Percentiles rank a stretch among this genome's conserved stretches.
phyloP scores from a whole-genome alignment of 1,140 invertebrate genomes.

The Oncopodura yosiiana region DNA sequence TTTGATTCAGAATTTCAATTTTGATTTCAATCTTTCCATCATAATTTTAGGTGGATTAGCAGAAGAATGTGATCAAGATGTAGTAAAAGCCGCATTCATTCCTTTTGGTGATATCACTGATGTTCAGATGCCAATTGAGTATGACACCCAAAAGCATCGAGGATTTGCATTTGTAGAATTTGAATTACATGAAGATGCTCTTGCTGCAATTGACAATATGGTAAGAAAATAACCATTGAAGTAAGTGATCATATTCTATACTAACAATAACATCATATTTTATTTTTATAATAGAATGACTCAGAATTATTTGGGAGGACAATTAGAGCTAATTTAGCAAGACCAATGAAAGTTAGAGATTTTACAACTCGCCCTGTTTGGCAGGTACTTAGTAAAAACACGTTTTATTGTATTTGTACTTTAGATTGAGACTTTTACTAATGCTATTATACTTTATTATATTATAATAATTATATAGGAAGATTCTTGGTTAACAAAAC shows the following conservation, averaged over 20 bases:
- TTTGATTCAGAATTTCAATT: background rate
- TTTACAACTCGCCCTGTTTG: constrained; percentile 89
- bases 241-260: background rate
- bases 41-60: constrained; percentile 69
- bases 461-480: too few species aligned
- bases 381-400: too few species aligned
- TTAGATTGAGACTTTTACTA: too few species aligned
- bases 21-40: background rate
- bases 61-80: constrained; percentile 94
- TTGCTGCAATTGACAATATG: constrained; percentile 98
- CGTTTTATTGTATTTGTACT: too few species aligned
- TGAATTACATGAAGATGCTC: constrained; percentile 84
- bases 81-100: constrained; percentile 90
- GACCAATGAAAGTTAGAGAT: constrained; percentile 90
- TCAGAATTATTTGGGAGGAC: constrained; percentile 95
- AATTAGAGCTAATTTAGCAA: constrained; percentile 92
- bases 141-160: constrained; percentile 92
- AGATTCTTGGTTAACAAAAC: constrained; percentile 90
- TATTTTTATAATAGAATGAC: constrained; percentile 64
- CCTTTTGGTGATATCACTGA: constrained; percentile 97
- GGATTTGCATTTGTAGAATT: constrained; percentile 99
- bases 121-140: constrained; percentile 95
- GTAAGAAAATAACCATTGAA: constrained; percentile 47
- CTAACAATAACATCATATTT: background rate
- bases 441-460: too few species aligned